phyloP scores from a whole-genome alignment of 2,113 vertebrate species.

The Noctilio leporinus region DNA sequence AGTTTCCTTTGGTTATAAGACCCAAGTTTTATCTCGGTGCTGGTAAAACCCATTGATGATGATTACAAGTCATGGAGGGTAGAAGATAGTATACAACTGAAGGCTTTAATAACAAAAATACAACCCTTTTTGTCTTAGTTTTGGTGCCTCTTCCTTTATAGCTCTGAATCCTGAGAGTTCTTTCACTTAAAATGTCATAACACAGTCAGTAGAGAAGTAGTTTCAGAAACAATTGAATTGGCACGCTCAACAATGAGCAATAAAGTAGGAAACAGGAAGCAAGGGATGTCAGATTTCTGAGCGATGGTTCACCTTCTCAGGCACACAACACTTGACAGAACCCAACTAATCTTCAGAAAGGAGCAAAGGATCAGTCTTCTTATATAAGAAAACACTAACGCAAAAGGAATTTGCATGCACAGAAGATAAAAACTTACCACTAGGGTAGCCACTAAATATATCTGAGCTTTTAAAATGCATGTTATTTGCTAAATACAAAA shows the following conservation, averaged over 20 bases:
- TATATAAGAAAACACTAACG: background rate
- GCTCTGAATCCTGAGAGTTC: background rate
- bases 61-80: background rate
- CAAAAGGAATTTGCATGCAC: background rate
- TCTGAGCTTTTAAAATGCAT: background rate
- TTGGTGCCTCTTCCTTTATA: background rate
- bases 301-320: background rate
- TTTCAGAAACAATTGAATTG: background rate
- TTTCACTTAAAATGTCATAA: background rate
- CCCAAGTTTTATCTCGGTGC: background rate
- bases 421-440: background rate
- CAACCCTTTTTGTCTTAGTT: background rate
- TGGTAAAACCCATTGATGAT: background rate
- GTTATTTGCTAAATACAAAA: background rate
- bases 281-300: background rate
- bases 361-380: background rate
- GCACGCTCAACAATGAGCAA: background rate
- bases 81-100: background rate
- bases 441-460: background rate
- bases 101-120: background rate
- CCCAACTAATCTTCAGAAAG: background rate
- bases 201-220: background rate
- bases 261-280: background rate
- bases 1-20: background rate
- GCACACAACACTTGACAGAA: background rate